Percentiles rank a stretch among this genome's conserved stretches.
Evolutionary conservation across 1,140 invertebrate species (phyloP).

Genomic region (Papilio dardanus): DNA sequence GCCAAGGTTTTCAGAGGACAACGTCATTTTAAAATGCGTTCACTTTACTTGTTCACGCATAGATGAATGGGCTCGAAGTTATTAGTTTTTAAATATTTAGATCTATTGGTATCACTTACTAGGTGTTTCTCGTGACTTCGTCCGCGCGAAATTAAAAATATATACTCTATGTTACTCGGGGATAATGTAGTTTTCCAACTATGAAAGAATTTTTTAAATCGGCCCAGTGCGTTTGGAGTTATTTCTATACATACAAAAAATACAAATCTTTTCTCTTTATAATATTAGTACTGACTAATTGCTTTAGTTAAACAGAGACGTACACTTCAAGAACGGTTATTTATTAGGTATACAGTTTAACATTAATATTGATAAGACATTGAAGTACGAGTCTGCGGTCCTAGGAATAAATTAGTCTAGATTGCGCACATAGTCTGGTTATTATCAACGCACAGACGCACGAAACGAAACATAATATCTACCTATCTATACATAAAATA

Average conservation of each 20-base stretch:
- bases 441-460: constrained; percentile 39
- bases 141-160: no score
- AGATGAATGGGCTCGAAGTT: background rate
- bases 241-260: no score
- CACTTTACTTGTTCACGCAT: constrained; percentile 51
- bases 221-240: no score
- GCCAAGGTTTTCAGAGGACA: constrained; percentile 61
- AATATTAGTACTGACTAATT: no score
- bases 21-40: constrained; percentile 46
- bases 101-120: no score
- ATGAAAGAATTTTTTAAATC: no score
- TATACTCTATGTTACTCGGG: no score
- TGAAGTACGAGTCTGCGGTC: constrained; percentile 1
- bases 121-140: no score
- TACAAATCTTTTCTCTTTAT: no score
- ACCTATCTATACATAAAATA: no score
- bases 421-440: constrained; percentile 45
- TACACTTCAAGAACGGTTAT: background rate
- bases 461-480: no score
- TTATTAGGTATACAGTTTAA: background rate
- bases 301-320: background rate
- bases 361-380: constrained; percentile 16
- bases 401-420: constrained; percentile 28
- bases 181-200: no score
- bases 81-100: background rate